Base-by-base conservation (phyloP, 2,888 invertebrate species). In the Cecidostiba fungosa region DNA sequence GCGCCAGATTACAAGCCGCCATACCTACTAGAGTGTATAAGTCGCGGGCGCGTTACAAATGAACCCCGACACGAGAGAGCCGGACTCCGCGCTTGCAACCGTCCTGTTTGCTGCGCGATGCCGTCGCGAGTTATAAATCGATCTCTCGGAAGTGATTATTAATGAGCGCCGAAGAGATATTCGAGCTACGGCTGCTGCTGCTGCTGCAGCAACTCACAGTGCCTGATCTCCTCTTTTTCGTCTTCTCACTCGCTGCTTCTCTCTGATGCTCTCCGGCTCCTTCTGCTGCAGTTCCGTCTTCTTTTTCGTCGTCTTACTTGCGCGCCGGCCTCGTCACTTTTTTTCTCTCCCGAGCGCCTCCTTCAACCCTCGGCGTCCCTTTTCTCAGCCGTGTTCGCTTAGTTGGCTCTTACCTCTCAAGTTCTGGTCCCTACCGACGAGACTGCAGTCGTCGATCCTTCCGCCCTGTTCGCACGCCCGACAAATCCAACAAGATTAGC, bases 141-240 rank as follows among this genome's bases (percentile, higher is more conserved):
- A 84, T 86, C 76, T 84, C 70, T 86, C 80, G 82, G 47, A 86
- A 81, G 81, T 84, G 78, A 86, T 86, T 86, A 84, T 86, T 84
- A 84, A 82, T 84, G 86, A 86, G 77, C 80, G 59, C 50, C 72
- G 47, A 54, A 69, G 54, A 66, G 73, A 66, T 70, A 70, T 36
- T 79, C 54, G 86, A 83, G 76, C 66, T 82, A 26, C 14, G 1
- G 23, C 62, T 26, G 26, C 66, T 14, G 66, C 29, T 3, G 26
- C 62, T 23, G 62, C n/a, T n/a, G n/a, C n/a, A n/a, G n/a, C 50
- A 59, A 59, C 54, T 59, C 74, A 2, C 47, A 6, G 29, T n/a
- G 43, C 8, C 36, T 26, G 43, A 43, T 43, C 66, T 47, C 39
- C 50, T 62, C 47, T 26, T 66, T 14, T 47, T 36, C 26, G 32